Evolutionary conservation across 2,888 invertebrate genomes (phyloP), one percentile per base, ranked within the genome.

Genomic region (Campoletis raptor): DNA sequence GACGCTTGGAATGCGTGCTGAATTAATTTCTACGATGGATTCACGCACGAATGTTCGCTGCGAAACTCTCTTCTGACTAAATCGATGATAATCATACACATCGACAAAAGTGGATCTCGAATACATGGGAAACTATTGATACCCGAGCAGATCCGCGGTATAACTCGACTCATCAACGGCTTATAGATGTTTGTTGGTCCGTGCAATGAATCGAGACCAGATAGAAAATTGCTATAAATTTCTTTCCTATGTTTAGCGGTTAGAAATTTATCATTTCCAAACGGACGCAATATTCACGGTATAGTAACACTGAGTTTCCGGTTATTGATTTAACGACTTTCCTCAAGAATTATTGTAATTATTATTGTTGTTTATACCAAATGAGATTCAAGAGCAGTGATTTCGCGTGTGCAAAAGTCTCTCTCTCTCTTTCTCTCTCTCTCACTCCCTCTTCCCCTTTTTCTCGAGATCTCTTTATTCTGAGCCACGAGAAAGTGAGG

Each of bases 11-110:
- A 40, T 24, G 54, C 81, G 15, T 36, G 66, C 24, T 42, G 45
- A 83, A 83, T 86, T 80, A 86, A 83, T 83, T 78, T 76, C 15
- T 54, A 52, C 76, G 74, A 76, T 86, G 76, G 76, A 85, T 85
- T 80, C 79, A 54, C 73, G 57, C 83, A 76, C 70, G 61, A 52
- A 76, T 70, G 80, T 54, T 67, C 48, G 21, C 12, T 69, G 12
- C 64, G 76, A 48, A 72, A 74, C 54, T 54, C 79, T 85, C 82
- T 42, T 79, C 66, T 12, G 30, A 24, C 12, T 61, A 7, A 30
- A 48, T 70, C 18, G 30, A 18, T 30, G 30, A 30, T 70, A 70
- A 40, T 40, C 6, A 40, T 67, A 21, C 12, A 42, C 36, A 24
- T 57, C 40, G 48, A 48, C 24, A 45, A 21, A 52, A 48, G 69